phyloP scores from a whole-genome alignment of 1,140 invertebrate genomes.

The Acromyrmex echinatior region DNA sequence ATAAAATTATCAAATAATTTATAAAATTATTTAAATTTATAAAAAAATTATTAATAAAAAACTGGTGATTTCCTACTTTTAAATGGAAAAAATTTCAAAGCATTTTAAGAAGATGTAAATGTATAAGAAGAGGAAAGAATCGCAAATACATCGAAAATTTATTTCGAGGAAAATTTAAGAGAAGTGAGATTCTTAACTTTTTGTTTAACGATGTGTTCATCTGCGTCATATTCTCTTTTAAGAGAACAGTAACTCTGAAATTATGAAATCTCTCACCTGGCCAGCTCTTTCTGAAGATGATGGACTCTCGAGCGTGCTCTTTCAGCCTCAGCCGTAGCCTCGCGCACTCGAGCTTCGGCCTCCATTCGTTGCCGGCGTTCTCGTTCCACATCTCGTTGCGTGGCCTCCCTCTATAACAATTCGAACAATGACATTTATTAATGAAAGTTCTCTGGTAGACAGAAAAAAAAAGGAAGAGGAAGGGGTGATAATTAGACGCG shows the following conservation, averaged over 20 bases:
- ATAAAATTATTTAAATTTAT: too few relatives aligned
- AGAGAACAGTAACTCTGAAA: too few relatives aligned
- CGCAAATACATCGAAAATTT: neutral
- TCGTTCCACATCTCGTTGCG: constrained; percentile 89
- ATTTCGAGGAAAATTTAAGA: neutral
- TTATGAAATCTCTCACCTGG: constrained; percentile 84
- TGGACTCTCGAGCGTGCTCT: constrained; percentile 87
- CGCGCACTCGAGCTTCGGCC: constrained; percentile 87
- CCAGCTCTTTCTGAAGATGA: constrained; percentile 87
- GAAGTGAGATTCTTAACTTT: neutral
- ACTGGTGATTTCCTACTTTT: neutral
- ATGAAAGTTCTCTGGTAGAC: neutral
- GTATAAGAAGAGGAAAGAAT: neutral
- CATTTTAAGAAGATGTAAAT: neutral
- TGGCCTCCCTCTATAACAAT: constrained; percentile 87
- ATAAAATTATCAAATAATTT: too few relatives aligned
- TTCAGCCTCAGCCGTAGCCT: constrained; percentile 87
- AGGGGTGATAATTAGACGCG: constrained; percentile 41
- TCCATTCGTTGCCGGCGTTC: constrained; percentile 88
- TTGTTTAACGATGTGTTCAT: neutral
- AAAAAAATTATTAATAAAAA: neutral
- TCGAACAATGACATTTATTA: constrained; percentile 52
- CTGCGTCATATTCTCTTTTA: neutral
- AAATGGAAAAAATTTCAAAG: constrained; percentile 4
- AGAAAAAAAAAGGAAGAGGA: neutral